Percentiles rank a stretch among this genome's conserved stretches.
Evolutionary conservation across 2,888 invertebrate genomes (phyloP).

Genomic region (Apomyelois bistriatella): DNA sequence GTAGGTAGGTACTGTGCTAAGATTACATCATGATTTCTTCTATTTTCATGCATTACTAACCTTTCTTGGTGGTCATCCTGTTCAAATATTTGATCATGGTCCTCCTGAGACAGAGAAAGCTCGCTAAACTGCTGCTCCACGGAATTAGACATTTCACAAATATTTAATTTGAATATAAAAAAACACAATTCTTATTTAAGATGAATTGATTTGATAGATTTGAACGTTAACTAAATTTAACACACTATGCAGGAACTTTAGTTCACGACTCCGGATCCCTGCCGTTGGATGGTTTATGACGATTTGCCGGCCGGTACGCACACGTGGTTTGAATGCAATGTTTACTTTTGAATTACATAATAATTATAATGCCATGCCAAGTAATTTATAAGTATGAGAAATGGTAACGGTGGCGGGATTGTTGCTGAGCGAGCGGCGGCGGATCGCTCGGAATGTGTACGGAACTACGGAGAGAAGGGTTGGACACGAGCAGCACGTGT

Average conservation of each 20-base stretch:
- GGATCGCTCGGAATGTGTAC: constrained; percentile 36
- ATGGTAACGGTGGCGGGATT: constrained; percentile 19
- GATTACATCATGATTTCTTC: neutral
- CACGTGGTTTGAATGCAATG: constrained; percentile 59
- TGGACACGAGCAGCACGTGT: constrained; percentile 59
- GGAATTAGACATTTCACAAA: constrained; percentile 63
- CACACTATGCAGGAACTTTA: neutral
- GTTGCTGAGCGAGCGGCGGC: constrained; percentile 44
- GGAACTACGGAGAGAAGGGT: constrained; percentile 38
- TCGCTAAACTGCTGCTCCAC: constrained; percentile 85
- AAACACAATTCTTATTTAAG: constrained; percentile 18
- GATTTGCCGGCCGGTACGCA: constrained; percentile 36
- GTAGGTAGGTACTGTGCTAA: neutral
- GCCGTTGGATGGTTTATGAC: constrained; percentile 13
- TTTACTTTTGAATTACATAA: constrained; percentile 68
- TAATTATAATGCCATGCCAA: constrained; percentile 27
- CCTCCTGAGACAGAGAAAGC: constrained; percentile 84
- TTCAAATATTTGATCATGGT: constrained; percentile 87
- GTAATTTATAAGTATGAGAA: constrained; percentile 9
- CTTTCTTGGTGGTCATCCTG: constrained; percentile 81
- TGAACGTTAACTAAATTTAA: constrained; percentile 18
- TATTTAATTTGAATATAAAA: constrained; percentile 21
- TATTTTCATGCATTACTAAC: constrained; percentile 50
- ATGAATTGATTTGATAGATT: constrained; percentile 18
- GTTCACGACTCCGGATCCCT: neutral